phyloP scores from a whole-genome alignment of 2,888 invertebrate species.

The Himalopsyche japonica region DNA sequence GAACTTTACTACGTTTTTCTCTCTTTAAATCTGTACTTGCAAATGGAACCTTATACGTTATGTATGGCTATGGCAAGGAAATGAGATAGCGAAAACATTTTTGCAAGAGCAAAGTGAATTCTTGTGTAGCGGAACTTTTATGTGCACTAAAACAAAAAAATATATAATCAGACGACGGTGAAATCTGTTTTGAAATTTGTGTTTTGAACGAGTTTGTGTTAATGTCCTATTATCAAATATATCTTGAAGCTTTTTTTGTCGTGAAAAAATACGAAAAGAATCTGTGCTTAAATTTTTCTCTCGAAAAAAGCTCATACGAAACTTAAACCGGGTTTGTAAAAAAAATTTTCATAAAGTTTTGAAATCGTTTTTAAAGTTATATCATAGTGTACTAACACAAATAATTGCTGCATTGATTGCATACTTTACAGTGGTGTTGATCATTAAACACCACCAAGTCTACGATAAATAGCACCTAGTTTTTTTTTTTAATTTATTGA shows the following conservation, averaged over 20 bases:
- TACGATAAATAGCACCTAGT: not conserved
- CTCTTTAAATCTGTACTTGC: constrained; percentile 27
- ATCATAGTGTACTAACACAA: too few species aligned
- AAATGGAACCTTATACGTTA: constrained; percentile 18
- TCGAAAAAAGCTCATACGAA: not conserved
- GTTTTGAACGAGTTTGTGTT: not conserved
- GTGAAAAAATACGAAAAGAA: not conserved
- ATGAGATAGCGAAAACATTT: constrained; percentile 39
- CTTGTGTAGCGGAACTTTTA: constrained; percentile 38
- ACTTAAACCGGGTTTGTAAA: not conserved
- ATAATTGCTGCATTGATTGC: too few species aligned
- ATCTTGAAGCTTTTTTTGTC: not conserved
- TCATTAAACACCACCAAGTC: not conserved
- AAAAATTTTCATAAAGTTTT: not conserved
- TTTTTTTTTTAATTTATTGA: not conserved
- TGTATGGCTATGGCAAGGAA: constrained; percentile 28
- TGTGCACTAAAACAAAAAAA: constrained; percentile 32
- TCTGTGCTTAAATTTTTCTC: not conserved
- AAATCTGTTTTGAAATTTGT: not conserved
- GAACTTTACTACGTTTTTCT: constrained; percentile 23
- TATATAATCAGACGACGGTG: constrained; percentile 7
- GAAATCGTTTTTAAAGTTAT: too few species aligned
- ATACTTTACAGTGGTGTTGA: not conserved
- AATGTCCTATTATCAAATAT: constrained; percentile 1
- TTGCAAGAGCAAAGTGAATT: constrained; percentile 39